Conservation (phyloP, 2,888 invertebrate genomes). For the Craniophora ligustri region DNA sequence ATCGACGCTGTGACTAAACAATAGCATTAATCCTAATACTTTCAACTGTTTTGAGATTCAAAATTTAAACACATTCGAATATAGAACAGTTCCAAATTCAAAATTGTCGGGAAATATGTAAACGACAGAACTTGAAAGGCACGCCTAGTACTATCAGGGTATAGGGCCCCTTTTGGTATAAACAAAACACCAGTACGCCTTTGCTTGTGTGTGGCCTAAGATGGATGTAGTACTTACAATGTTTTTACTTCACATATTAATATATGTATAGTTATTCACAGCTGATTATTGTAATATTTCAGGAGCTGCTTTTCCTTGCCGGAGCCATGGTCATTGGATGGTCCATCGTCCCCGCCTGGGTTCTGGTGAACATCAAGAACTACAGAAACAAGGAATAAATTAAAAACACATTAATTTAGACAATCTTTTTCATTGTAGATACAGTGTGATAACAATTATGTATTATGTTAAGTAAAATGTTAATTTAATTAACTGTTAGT, state of each 20-base stretch:
- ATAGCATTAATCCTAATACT: too few species aligned
- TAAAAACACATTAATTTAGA: not conserved
- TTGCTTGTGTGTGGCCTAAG: too few species aligned
- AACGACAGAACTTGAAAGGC: too few species aligned
- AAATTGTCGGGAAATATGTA: too few species aligned
- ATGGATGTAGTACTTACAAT: constrained; percentile 30
- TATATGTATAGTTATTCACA: constrained; percentile 88
- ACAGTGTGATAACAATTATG: constrained; percentile 29
- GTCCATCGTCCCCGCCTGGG: constrained; percentile 76
- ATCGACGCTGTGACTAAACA: too few species aligned
- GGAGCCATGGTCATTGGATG: constrained; percentile 75
- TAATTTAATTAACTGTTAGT: constrained; percentile 49
- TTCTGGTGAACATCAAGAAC: constrained; percentile 79
- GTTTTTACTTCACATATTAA: too few species aligned
- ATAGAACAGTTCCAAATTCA: too few species aligned
- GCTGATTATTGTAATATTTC: constrained; percentile 57
- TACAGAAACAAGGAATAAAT: constrained; percentile 74
- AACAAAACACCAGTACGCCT: too few species aligned
- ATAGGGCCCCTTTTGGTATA: too few species aligned
- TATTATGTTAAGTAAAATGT: constrained; percentile 58
- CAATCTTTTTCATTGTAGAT: constrained; percentile 30
- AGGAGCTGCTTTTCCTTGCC: constrained; percentile 74
- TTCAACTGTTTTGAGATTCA: too few species aligned
- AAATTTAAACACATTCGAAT: too few species aligned
- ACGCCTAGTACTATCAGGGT: too few species aligned